These are phyloP conservation scores for Philaethria dido DNA, from an alignment of 2,888 invertebrate genomes.

Conservation along the genomic window DNA sequence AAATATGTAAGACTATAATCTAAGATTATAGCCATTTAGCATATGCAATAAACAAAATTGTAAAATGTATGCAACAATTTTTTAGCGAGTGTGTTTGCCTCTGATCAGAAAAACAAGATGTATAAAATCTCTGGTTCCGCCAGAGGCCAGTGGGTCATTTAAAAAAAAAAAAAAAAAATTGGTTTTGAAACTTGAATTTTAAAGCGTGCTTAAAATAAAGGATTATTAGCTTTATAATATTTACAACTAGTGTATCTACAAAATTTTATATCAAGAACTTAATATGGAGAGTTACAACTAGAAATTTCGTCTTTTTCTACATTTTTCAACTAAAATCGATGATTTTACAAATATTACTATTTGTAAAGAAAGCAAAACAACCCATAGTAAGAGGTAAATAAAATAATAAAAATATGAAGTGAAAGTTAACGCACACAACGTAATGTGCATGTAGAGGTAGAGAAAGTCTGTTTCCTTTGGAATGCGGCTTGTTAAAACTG, in stretches of 20 bases:
- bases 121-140: no score
- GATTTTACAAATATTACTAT: background rate
- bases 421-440: conserved; percentile 74
- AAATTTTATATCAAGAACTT: background rate
- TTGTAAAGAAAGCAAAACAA: conserved; percentile 29
- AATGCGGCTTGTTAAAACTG: conserved; percentile 45
- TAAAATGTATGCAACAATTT: no score
- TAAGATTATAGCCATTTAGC: no score
- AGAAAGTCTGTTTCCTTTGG: conserved; percentile 67
- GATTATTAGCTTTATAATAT: no score
- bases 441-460: conserved; percentile 62
- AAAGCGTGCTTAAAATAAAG: no score
- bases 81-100: no score
- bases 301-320: background rate
- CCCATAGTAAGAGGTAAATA: conserved; percentile 47
- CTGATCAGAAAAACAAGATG: no score
- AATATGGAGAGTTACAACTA: background rate
- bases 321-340: background rate
- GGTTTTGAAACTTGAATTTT: no score
- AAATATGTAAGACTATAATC: no score
- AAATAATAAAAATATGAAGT: conserved; percentile 64
- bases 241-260: background rate
- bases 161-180: no score
- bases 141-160: no score
- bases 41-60: no score